Percentiles rank a stretch among this genome's conserved stretches.
phyloP scores from a whole-genome alignment of 2,888 invertebrate genomes.

The Pinctada fucata region DNA sequence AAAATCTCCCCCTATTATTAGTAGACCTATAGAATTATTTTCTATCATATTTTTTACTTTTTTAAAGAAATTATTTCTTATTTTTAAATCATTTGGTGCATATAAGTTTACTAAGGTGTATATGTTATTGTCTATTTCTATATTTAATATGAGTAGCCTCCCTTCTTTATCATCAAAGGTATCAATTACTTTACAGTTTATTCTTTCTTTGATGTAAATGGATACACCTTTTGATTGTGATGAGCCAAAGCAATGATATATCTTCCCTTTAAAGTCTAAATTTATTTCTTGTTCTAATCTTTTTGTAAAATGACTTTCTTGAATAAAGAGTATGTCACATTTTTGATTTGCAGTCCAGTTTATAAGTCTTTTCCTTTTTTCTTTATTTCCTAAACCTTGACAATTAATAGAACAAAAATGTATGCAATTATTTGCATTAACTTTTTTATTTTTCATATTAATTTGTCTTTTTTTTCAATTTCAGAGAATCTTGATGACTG shows the following conservation, averaged over 20 bases:
- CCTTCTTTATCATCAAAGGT: conserved; percentile 6
- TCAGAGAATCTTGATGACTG: too few species aligned
- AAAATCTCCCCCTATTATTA: conserved; percentile 13
- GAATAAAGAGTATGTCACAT: too few species aligned
- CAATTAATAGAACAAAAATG: too few species aligned
- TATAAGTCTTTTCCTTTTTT: too few species aligned
- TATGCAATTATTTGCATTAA: too few species aligned
- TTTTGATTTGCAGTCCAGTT: too few species aligned
- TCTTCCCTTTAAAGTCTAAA: neutral
- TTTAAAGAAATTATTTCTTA: conserved; percentile 21
- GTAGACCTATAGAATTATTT: neutral
- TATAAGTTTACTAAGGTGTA: conserved; percentile 15
- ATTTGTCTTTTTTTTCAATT: too few species aligned
- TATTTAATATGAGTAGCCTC: conserved; percentile 9
- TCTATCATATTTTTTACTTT: conserved; percentile 3
- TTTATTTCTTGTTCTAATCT: neutral
- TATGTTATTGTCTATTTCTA: conserved; percentile 8
- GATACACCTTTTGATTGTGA: neutral
- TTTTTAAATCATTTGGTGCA: conserved; percentile 15
- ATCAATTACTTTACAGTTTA: neutral
- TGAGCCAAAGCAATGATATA: neutral
- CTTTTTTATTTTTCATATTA: too few species aligned
- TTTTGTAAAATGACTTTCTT: conserved; percentile 8
- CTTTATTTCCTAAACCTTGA: too few species aligned
- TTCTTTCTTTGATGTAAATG: neutral